Conservation (phyloP, 2,797 vertebrate genomes). For the Takifugu rubripes region DNA sequence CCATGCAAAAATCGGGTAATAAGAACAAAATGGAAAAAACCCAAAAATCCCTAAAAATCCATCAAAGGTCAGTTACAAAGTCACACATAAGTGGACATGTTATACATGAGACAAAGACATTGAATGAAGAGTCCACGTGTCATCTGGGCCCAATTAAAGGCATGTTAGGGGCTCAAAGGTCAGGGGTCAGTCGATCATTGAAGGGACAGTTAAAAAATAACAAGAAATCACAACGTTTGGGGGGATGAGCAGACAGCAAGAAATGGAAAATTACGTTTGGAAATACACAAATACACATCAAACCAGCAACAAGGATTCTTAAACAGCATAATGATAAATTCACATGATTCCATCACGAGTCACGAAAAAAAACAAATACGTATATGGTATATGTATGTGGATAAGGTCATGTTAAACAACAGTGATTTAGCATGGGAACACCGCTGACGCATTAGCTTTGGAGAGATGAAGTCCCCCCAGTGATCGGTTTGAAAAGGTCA, state of each 20-base stretch:
- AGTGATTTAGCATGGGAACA: conserved; percentile 18
- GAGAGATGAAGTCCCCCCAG: conserved; percentile 45
- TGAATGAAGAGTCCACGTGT: conserved; percentile 49
- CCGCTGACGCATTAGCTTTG: conserved; percentile 17
- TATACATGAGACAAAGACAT: conserved; percentile 12
- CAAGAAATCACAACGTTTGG: no score
- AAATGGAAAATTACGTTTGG: no score
- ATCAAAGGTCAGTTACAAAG: conserved; percentile 35
- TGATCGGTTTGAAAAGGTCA: conserved; percentile 62
- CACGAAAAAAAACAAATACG: conserved; percentile 4
- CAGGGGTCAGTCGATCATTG: conserved; percentile 27
- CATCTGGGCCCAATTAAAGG: conserved; percentile 49
- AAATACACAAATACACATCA: conserved; percentile 9
- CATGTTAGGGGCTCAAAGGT: conserved; percentile 36
- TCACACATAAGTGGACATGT: conserved; percentile 34
- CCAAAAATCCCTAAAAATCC: conserved; percentile 32
- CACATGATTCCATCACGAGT: conserved; percentile 29
- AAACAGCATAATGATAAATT: conserved; percentile 13
- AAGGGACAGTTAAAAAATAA: conserved; percentile 22
- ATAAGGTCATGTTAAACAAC: conserved; percentile 23
- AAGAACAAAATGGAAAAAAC: conserved; percentile 15
- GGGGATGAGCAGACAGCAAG: no score
- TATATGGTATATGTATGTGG: background rate
- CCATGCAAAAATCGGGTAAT: conserved; percentile 62
- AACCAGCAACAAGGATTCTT: conserved; percentile 15